Percentiles rank a stretch among this genome's conserved stretches.
Conservation (phyloP, 1,140 invertebrate genomes). For the Cephus cinctus region DNA sequence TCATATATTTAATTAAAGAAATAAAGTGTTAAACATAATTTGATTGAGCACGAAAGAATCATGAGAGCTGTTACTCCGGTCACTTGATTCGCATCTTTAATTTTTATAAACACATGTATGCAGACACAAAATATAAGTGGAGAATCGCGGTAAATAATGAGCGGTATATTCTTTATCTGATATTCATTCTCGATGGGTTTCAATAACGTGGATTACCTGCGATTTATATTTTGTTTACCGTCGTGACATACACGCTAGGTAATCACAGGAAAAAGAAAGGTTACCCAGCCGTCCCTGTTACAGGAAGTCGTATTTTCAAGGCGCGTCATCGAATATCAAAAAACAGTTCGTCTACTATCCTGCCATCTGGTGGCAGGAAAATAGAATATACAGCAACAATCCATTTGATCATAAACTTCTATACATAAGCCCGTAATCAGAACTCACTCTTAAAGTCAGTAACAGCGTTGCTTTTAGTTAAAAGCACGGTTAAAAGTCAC, state of each 20-base stretch:
- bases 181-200: slow-evolving; percentile 26
- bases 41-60: slow-evolving; percentile 1
- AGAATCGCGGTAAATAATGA: slow-evolving; percentile 6
- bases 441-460: too few species aligned
- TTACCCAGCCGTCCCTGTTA: too few species aligned
- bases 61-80: slow-evolving; percentile 2
- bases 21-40: not conserved
- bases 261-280: slow-evolving; percentile 41
- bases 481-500: too few species aligned
- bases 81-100: not conserved
- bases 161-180: slow-evolving; percentile 8
- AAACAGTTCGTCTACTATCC: too few species aligned
- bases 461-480: too few species aligned
- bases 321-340: too few species aligned
- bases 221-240: slow-evolving; percentile 52
- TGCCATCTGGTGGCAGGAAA: too few species aligned
- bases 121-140: slow-evolving; percentile 22
- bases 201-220: slow-evolving; percentile 51
- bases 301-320: too few species aligned
- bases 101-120: slow-evolving; percentile 6
- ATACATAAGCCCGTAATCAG: too few species aligned
- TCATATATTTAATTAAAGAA: not conserved
- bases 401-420: too few species aligned
- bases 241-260: slow-evolving; percentile 38
- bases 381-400: too few species aligned